A percentile compares a stretch with the other conserved stretches of the same genome.
phyloP scores from a whole-genome alignment of 1,140 invertebrate genomes.

The Drosophila nannoptera region DNA sequence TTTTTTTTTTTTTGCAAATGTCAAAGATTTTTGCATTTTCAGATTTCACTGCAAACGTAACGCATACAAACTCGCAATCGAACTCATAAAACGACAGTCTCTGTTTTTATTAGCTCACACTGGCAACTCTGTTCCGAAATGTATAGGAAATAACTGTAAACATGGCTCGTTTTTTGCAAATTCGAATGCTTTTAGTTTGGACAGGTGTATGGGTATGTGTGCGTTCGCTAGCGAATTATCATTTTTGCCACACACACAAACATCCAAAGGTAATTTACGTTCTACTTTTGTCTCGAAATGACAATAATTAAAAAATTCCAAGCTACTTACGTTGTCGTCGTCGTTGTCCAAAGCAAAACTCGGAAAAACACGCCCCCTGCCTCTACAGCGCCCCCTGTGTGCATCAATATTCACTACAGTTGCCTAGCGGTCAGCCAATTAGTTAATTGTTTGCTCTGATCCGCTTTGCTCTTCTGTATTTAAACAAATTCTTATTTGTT shows the following conservation, averaged over 20 bases:
- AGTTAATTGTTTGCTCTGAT: slow-evolving; percentile 20
- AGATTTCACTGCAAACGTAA: slow-evolving; percentile 22
- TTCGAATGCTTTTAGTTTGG: slow-evolving; percentile 3
- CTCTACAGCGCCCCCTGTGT: slow-evolving; percentile 39
- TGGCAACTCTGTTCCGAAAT: slow-evolving; percentile 33
- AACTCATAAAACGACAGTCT: slow-evolving; percentile 12
- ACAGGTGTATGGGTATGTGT: slow-evolving; percentile 2
- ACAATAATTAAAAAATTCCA: slow-evolving; percentile 61
- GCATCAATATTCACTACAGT: slow-evolving; percentile 47
- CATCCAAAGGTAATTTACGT: neutral
- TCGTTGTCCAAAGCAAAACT: slow-evolving; percentile 70
- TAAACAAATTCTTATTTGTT: slow-evolving; percentile 41
- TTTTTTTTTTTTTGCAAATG: neutral
- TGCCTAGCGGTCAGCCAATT: slow-evolving; percentile 33
- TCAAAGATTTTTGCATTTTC: slow-evolving; percentile 13
- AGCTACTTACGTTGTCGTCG: slow-evolving; percentile 72
- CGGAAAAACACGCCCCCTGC: slow-evolving; percentile 52
- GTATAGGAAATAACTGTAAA: slow-evolving; percentile 46
- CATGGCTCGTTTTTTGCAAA: slow-evolving; percentile 23
- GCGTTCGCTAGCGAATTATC: slow-evolving; percentile 12
- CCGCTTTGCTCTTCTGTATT: slow-evolving; percentile 32
- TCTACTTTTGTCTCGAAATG: slow-evolving; percentile 6
- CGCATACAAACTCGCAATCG: slow-evolving; percentile 2
- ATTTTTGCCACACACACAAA: slow-evolving; percentile 25
- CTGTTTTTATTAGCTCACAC: neutral